Evolutionary conservation across 2,113 vertebrate genomes (phyloP), one percentile per base, ranked within the genome.

Genomic region (Chauna torquata): DNA sequence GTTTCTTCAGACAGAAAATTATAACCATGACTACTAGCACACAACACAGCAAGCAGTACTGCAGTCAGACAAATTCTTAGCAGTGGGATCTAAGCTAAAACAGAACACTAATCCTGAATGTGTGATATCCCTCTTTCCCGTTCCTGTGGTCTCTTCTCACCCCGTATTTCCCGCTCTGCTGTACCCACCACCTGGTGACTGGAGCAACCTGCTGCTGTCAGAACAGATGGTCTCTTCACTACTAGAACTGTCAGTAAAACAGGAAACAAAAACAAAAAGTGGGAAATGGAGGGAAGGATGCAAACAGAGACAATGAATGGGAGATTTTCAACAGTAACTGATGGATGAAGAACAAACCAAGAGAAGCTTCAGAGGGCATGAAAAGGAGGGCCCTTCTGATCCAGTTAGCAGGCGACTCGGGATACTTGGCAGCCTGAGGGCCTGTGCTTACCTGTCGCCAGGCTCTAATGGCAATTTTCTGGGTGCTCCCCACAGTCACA

Each of bases 401-500:
- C 92, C 93, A 82, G 86, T 74, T 77, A 78, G 83, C 55, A 82
- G 89, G 95, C 38, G 3, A 95, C 86, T 91, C 94, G 79, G 91
- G 95, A 96, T 64, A 91, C 94, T 97, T 95, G 95, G 97, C 91
- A 96, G 97, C 93, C 97, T 13, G 78, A 81, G 94, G 86, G 91
- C 95, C 94, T 95, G 79, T 88, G 95, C 81, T 97, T 92, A 86
- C 86, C 96, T 97, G 95, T 95, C 95, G 7, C 91, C 88, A 90
- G 94, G 92, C 92, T 94, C 95, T 90, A 96, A 97, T 97, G 97
- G 97, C 97, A 96, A 93, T 82, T 98, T 98, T 97, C 96, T 97
- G 97, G 97, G 97, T 97, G 97, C 97, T 97, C 83, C 95, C 94
- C 94, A 96, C 94, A 97, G 97, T 94, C 94, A 97, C 95, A 96